A percentile compares a stretch with the other conserved stretches of the same genome.
Evolutionary conservation across 2,113 vertebrate genomes (phyloP).

Genomic region (Tursiops truncatus): DNA sequence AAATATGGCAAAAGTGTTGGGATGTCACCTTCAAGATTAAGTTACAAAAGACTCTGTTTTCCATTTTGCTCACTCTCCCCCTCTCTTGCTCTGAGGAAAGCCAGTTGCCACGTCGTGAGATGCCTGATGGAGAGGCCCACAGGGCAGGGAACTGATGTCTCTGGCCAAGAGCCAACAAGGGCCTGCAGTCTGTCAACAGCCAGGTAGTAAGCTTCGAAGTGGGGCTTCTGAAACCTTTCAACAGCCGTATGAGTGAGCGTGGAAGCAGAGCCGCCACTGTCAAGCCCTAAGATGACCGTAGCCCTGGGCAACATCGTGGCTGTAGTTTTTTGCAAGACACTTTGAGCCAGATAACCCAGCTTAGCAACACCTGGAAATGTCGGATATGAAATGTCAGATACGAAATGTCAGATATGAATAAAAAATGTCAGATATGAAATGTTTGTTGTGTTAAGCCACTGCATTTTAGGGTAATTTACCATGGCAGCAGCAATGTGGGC

Average conservation of each 20-base stretch:
- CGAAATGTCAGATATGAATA: not conserved
- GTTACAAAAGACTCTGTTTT: not conserved
- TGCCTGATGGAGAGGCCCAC: not conserved
- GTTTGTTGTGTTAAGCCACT: not conserved
- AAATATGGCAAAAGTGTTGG: not conserved
- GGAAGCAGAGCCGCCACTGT: not conserved
- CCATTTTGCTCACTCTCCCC: not conserved
- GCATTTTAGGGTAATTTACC: not conserved
- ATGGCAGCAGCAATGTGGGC: not conserved
- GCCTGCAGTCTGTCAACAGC: not conserved
- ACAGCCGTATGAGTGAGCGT: not conserved
- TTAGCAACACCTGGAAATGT: not conserved
- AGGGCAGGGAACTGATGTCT: not conserved
- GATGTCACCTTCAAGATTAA: slow-evolving; percentile 29
- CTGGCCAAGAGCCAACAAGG: not conserved
- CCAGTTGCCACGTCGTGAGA: not conserved
- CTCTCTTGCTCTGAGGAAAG: not conserved
- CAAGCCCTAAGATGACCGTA: not conserved
- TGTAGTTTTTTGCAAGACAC: not conserved
- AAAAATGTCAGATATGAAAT: not conserved
- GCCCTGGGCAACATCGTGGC: not conserved
- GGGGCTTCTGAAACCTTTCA: not conserved
- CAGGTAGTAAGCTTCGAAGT: not conserved
- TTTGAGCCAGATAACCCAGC: not conserved
- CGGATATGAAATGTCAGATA: not conserved